Evolutionary conservation across 2,888 invertebrate genomes (phyloP).

Genomic region (Leptopilina drosophilae): DNA sequence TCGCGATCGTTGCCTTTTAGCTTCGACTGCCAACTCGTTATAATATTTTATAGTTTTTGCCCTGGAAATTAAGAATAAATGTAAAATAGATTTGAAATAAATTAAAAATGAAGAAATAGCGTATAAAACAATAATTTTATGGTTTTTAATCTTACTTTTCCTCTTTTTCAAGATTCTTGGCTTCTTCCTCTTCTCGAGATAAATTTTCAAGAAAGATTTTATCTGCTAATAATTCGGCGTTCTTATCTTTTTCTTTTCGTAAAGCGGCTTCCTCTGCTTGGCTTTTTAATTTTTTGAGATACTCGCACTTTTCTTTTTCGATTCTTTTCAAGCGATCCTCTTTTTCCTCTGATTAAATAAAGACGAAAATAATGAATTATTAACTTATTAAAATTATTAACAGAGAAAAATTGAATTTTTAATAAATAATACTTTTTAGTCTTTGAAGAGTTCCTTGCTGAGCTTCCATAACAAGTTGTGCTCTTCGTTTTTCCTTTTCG

Average conservation of each 20-base stretch:
- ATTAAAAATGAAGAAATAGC: constrained; percentile 51
- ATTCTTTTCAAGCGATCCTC: constrained; percentile 60
- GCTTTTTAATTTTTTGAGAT: constrained; percentile 66
- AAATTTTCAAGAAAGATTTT: constrained; percentile 60
- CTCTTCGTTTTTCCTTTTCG: constrained; percentile 62
- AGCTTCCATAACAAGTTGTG: constrained; percentile 65
- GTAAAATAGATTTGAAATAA: constrained; percentile 49
- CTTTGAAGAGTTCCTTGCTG: constrained; percentile 66
- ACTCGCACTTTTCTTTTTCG: constrained; percentile 64
- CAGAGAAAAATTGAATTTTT: background rate
- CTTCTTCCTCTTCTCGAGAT: constrained; percentile 63
- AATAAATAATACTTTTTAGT: constrained; percentile 58
- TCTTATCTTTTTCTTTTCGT: constrained; percentile 64
- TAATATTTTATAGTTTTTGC: constrained; percentile 82
- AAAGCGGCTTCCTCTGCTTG: constrained; percentile 66
- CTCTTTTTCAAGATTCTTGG: constrained; percentile 58
- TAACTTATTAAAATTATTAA: background rate
- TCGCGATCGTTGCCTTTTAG: constrained; percentile 80
- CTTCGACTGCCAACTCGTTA: constrained; percentile 81
- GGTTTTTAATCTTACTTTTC: constrained; percentile 59
- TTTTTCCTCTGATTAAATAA: constrained; percentile 57
- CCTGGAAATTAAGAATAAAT: constrained; percentile 71
- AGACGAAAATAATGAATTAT: too few relatives aligned
- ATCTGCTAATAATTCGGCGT: constrained; percentile 66
- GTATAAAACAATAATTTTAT: background rate